A percentile compares a stretch with the other conserved stretches of the same genome.
Evolutionary conservation across 2,888 invertebrate species (phyloP).

Genomic region (Melanchra persicariae): DNA sequence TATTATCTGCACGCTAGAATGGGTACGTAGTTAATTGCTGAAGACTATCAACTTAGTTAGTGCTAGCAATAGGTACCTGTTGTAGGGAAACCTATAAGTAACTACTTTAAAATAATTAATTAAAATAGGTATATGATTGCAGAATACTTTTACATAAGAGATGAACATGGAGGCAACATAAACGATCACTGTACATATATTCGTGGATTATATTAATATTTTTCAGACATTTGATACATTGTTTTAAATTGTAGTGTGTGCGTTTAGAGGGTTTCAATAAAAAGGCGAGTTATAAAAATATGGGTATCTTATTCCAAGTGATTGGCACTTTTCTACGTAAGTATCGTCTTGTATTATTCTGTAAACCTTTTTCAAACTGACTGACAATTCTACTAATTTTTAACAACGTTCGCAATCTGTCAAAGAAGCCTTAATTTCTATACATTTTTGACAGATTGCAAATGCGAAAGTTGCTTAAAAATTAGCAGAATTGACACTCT

Average conservation of each 20-base stretch:
- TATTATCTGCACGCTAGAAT: not conserved
- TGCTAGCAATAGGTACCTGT: not conserved
- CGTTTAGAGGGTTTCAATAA: not conserved
- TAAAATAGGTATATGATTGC: not conserved
- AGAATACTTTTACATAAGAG: not conserved
- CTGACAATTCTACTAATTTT: too few species aligned
- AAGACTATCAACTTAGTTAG: not conserved
- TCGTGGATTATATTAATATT: not conserved
- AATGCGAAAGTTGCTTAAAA: too few species aligned
- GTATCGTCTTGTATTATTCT: not conserved
- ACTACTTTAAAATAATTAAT: not conserved
- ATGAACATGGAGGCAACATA: not conserved
- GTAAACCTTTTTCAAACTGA: not conserved
- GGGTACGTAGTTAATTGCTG: not conserved
- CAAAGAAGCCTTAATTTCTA: too few species aligned
- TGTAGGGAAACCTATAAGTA: not conserved
- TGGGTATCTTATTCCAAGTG: slow-evolving; percentile 36
- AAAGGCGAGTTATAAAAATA: not conserved
- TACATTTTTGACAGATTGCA: too few species aligned
- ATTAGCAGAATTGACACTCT: too few species aligned
- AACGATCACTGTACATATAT: not conserved
- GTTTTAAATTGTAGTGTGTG: not conserved
- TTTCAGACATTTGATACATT: not conserved
- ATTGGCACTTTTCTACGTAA: slow-evolving; percentile 24
- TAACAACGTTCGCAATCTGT: too few species aligned